Evolutionary conservation across 2,888 invertebrate species (phyloP), one percentile per base, ranked within the genome.

Genomic region (Orthosia gothica): DNA sequence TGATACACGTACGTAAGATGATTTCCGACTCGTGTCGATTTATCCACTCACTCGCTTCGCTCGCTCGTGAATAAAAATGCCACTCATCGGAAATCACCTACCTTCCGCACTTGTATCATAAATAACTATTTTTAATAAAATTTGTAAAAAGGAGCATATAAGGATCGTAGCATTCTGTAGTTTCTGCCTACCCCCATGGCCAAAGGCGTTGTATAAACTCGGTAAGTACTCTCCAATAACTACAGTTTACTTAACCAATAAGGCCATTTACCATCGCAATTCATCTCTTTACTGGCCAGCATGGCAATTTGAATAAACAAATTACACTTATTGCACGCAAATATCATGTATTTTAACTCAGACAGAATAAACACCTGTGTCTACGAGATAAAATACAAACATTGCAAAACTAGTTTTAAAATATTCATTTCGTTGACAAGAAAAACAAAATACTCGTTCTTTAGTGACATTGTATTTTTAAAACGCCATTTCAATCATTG

Each of bases 261-360:
- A 16, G n/a, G 1, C 23, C n/a, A 55, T 61, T 55, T 20, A 54
- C 9, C 7, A 50, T 5, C 12, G n/a, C n/a, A 55, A 77, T 47
- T 23, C 20, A 20, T 55, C 5, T 45, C n/a, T 52, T 77, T 76
- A 70, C 18, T 13, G 61, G 1, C 52, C 32, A 15, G 9, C 23
- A 59, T 54, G 54, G 66, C 18, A 73, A 78, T 73, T 79, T 58
- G 45, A 67, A 64, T 64, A 59, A 59, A 50, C 55, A 50, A 67
- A 79, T 57, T 32, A 57, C 66, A 20, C 23, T 11, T 26, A 66
- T 52, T 57, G 15, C 20, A 65, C 18, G 5, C 52, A 40, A 68
- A 61, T 50, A 50, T 54, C 18, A 26, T 40, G 7, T 49, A 52
- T 52, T 62, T 72, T 2, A 58, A 73, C 16, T 50, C 18, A 13